Conservation (phyloP, 2,888 invertebrate species). For the Pterostichus madidus region DNA sequence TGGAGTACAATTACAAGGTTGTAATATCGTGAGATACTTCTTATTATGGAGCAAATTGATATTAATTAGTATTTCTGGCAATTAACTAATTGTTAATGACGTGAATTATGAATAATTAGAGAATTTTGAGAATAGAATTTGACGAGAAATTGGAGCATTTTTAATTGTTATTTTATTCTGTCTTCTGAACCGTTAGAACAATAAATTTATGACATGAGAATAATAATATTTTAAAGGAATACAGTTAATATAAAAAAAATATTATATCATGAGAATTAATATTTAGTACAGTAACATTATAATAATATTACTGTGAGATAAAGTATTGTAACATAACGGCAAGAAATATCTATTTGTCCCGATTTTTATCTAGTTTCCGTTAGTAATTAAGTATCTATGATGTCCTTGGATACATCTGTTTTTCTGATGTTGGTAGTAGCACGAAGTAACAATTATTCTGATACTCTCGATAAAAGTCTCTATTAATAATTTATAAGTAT, state of each 20-base stretch:
- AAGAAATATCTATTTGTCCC: neutral
- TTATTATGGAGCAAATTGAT: constrained; percentile 27
- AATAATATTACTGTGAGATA: neutral
- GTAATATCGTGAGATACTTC: constrained; percentile 29
- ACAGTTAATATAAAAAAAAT: neutral
- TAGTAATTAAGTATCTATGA: too few relatives aligned
- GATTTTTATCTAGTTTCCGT: too few relatives aligned
- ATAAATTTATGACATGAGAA: neutral
- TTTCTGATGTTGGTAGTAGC: too few relatives aligned
- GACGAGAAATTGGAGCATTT: constrained; percentile 10
- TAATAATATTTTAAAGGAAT: neutral
- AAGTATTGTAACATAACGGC: constrained; percentile 5
- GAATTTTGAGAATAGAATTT: constrained; percentile 22
- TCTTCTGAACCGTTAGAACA: neutral
- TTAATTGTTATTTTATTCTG: neutral
- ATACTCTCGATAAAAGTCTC: too few relatives aligned
- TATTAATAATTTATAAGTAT: too few relatives aligned
- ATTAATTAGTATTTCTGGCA: constrained; percentile 27
- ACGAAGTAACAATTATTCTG: too few relatives aligned
- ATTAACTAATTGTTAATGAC: constrained; percentile 36
- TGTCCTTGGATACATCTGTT: too few relatives aligned
- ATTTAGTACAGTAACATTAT: neutral
- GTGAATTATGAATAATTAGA: constrained; percentile 41
- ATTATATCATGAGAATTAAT: neutral
- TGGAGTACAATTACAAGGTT: neutral